Conservation (phyloP, 2,113 vertebrate genomes). For the Odocoileus hemionus region DNA sequence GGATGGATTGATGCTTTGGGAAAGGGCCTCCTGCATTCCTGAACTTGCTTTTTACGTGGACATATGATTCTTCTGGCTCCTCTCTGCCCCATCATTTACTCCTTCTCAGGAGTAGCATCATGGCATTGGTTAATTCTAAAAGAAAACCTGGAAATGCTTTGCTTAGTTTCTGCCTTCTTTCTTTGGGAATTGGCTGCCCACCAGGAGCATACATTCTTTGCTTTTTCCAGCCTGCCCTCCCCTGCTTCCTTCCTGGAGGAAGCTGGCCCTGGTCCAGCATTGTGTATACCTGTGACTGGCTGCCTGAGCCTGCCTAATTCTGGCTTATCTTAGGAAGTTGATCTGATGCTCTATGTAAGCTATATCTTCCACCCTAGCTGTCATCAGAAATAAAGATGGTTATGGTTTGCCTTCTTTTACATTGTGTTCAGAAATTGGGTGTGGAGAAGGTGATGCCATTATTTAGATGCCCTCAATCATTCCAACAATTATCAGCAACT, state of each 20-base stretch:
- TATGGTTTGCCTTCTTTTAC: background rate
- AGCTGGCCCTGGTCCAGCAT: background rate
- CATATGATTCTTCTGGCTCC: background rate
- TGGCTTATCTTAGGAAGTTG: background rate
- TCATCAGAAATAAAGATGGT: background rate
- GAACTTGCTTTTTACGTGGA: background rate
- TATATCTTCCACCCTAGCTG: background rate
- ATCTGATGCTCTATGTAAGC: background rate
- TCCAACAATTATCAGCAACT: background rate
- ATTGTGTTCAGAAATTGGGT: background rate
- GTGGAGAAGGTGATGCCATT: background rate
- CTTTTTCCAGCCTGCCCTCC: background rate
- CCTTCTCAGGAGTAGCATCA: background rate
- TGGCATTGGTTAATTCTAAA: background rate
- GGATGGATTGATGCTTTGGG: background rate
- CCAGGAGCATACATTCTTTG: accelerated
- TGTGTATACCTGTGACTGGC: background rate
- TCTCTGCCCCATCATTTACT: background rate
- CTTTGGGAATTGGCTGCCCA: background rate
- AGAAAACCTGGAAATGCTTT: background rate
- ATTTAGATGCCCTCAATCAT: background rate
- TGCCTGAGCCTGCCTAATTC: background rate
- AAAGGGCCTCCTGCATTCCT: background rate
- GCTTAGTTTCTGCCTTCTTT: background rate
- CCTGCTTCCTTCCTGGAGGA: background rate